Evolutionary conservation across 2,888 invertebrate genomes (phyloP), one percentile per base, ranked within the genome.

Genomic region (Allophyes oxyacanthae): DNA sequence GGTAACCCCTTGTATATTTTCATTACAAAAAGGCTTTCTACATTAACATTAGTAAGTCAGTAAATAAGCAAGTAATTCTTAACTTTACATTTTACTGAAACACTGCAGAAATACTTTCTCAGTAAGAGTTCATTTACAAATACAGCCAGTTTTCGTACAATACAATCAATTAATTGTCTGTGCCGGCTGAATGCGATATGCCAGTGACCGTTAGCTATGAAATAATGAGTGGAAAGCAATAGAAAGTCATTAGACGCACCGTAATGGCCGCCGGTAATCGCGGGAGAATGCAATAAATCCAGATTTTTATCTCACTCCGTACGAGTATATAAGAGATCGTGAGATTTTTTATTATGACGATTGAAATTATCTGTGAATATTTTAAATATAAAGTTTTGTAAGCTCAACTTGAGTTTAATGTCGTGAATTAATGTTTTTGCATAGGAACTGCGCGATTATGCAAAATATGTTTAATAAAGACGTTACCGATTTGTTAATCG

Each of bases 201-300:
- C 54, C 62, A 68, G 50, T 74, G 76, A 73, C 76, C 65, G 68
- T 65, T 56, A 46, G 64, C 72, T 51, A 65, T 54, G 59, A 60
- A 70, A 68, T 75, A 78, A 79, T 78, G 71, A 74, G 57, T 72
- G 53, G 77, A 75, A 72, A 71, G 69, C 66, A 63, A 69, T 77
- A 76, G 79, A 80, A 76, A 78, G 78, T 75, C 72, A 78, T 79
- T 78, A 80, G 64, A 69, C 42, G 30, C 37, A 20, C 54, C 13
- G 68, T 59, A 72, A 75, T 64, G 74, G 60, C 56, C 50, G 60
- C 55, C 56, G 51, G 62, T 68, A 72, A 66, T 55, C 56, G 68
- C 44, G 13, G 49, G 54, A 64, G 72, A 68, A 65, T 63, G 74
- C 48, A 60, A 75, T 73, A 70, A 75, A 73, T 73, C 54, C 50